phyloP scores from a whole-genome alignment of 2,888 invertebrate species.

The Incurvaria masculella region DNA sequence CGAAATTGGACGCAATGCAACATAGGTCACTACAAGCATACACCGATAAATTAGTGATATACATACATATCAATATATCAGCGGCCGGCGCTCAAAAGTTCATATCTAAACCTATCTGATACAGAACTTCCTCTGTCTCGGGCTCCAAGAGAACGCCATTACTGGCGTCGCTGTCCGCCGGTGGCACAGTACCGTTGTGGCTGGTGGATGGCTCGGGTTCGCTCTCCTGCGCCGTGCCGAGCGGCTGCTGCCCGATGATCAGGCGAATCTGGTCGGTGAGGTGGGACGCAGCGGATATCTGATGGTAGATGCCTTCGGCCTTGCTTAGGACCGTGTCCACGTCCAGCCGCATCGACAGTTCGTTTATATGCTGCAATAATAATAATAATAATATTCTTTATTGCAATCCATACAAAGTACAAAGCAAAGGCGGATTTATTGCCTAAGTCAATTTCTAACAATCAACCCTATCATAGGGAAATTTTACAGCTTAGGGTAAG shows the following conservation, averaged over 20 bases:
- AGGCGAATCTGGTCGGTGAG: conserved; percentile 68
- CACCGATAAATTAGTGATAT: not conserved
- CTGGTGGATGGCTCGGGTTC: not conserved
- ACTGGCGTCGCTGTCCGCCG: conserved; percentile 20
- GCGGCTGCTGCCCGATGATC: conserved; percentile 64
- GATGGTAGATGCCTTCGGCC: conserved; percentile 91
- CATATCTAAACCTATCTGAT: conserved; percentile 55
- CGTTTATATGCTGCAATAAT: conserved; percentile 90
- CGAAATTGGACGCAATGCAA: not conserved
- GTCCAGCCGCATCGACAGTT: conserved; percentile 83
- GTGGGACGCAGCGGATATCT: conserved; percentile 70
- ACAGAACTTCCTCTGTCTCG: conserved; percentile 55
- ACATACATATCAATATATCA: conserved; percentile 7
- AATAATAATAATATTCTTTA: too few species aligned
- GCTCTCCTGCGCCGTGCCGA: conserved; percentile 29
- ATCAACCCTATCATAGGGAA: too few species aligned
- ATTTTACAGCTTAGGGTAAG: too few species aligned
- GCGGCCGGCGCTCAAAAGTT: conserved; percentile 36
- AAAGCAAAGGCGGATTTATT: too few species aligned
- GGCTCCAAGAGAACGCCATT: conserved; percentile 24
- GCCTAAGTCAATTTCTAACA: too few species aligned
- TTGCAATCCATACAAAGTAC: too few species aligned
- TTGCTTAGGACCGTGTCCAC: conserved; percentile 76
- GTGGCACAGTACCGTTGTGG: conserved; percentile 17
- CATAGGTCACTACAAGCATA: not conserved